Percentiles rank a stretch among this genome's conserved stretches.
These are phyloP conservation scores for Bugula neritina DNA, from an alignment of 2,888 invertebrate species.

Conservation along the genomic window DNA sequence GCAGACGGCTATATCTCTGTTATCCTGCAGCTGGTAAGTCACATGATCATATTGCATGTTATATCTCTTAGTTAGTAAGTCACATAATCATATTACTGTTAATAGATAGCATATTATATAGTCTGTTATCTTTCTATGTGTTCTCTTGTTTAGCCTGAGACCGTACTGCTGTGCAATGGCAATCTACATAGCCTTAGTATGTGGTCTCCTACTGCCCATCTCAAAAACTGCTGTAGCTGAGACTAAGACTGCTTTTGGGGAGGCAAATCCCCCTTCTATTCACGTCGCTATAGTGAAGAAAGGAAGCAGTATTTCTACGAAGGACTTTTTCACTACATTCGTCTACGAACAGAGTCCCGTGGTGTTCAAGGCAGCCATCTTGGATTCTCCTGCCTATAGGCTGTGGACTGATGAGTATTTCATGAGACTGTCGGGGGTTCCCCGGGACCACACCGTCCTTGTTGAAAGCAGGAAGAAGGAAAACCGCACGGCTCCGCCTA, in stretches of 20 bases:
- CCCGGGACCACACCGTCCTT: conserved; percentile 35
- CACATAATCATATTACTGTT: no score
- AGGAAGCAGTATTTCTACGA: conserved; percentile 28
- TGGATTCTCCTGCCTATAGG: conserved; percentile 38
- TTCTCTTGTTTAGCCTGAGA: no score
- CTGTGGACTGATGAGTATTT: conserved; percentile 50
- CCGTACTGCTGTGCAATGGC: no score
- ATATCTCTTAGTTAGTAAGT: no score
- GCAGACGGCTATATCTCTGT: no score
- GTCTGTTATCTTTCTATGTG: no score
- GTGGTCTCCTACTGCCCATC: no score
- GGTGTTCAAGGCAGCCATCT: conserved; percentile 42
- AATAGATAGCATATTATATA: no score
- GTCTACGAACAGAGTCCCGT: conserved; percentile 39
- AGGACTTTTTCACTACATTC: conserved; percentile 41
- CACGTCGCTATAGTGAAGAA: neutral
- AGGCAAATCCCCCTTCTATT: neutral
- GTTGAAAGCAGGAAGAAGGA: conserved; percentile 50
- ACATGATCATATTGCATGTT: no score
- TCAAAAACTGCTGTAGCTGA: no score
- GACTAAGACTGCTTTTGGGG: conserved; percentile 1
- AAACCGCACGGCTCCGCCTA: conserved; percentile 37
- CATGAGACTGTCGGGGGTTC: conserved; percentile 33
- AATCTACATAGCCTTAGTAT: no score
- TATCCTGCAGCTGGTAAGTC: no score